Conservation (phyloP, 2,797 vertebrate species). For the Dicrostonyx torquatus region DNA sequence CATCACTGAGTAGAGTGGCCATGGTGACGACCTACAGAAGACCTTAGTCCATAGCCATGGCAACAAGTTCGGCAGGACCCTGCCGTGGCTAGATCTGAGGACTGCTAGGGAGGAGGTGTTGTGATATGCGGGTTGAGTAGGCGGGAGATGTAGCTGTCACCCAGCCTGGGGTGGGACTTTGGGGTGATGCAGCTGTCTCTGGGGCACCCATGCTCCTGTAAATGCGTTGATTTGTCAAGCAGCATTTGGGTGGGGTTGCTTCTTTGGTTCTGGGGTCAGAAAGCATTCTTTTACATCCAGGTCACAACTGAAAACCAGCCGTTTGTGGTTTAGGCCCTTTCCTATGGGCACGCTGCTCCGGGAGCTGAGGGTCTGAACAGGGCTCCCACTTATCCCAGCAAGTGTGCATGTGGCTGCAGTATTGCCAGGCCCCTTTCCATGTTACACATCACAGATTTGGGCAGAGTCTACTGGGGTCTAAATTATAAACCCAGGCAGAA, state of each 20-base stretch:
- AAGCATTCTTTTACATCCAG: background rate
- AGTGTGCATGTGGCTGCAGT: accelerated
- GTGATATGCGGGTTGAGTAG: background rate
- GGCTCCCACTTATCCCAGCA: background rate
- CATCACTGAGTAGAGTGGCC: background rate
- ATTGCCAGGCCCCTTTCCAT: accelerated
- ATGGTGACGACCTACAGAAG: background rate
- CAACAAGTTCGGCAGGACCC: background rate
- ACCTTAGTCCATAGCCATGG: background rate
- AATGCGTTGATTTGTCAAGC: background rate
- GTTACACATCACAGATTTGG: background rate
- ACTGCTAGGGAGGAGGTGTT: background rate
- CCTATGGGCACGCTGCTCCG: background rate
- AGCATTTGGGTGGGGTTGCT: background rate
- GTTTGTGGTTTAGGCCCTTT: background rate
- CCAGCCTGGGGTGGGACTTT: background rate
- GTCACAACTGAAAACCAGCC: background rate
- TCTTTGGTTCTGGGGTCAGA: background rate
- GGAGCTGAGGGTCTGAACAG: background rate
- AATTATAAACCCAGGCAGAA: background rate
- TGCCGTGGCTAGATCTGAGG: background rate
- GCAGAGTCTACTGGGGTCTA: background rate
- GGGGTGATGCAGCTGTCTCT: background rate
- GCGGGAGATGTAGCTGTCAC: background rate
- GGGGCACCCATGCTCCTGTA: background rate